These are phyloP conservation scores for Agapornis roseicollis DNA, from an alignment of 2,113 vertebrate genomes.

Conservation along the genomic window DNA sequence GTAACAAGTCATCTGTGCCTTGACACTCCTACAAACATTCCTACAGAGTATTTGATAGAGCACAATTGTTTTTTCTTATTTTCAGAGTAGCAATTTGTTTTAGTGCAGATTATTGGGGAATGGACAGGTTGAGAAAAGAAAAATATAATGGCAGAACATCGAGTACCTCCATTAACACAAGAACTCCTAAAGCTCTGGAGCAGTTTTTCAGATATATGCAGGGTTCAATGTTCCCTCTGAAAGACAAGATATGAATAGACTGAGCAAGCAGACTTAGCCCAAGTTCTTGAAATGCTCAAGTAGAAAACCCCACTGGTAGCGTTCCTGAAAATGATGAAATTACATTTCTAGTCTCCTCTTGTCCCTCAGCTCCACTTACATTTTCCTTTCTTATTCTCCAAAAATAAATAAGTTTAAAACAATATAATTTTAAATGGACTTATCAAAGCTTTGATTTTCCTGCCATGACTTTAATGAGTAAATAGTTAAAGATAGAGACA, in stretches of 20 bases:
- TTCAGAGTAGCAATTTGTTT: not conserved
- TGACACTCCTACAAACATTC: not conserved
- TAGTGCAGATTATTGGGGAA: not conserved
- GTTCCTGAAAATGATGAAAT: not conserved
- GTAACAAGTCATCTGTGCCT: not conserved
- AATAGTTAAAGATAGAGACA: not conserved
- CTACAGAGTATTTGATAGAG: not conserved
- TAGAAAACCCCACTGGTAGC: not conserved
- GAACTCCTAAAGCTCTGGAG: not conserved
- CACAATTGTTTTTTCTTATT: not conserved
- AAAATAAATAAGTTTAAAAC: not conserved
- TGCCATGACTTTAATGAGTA: not conserved
- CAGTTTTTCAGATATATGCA: conserved; percentile 10
- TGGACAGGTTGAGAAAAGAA: conserved; percentile 6
- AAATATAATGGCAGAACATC: conserved; percentile 16
- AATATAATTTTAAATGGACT: not conserved
- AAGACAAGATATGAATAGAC: conserved; percentile 15
- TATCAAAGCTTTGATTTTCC: not conserved
- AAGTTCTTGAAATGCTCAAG: not conserved
- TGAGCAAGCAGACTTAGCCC: not conserved
- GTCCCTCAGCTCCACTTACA: not conserved
- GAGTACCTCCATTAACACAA: not conserved
- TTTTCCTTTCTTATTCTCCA: not conserved
- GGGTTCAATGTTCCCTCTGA: not conserved
- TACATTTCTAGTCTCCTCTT: not conserved